Base-by-base conservation (phyloP, 2,797 vertebrate genomes). In the Perodicticus potto region DNA sequence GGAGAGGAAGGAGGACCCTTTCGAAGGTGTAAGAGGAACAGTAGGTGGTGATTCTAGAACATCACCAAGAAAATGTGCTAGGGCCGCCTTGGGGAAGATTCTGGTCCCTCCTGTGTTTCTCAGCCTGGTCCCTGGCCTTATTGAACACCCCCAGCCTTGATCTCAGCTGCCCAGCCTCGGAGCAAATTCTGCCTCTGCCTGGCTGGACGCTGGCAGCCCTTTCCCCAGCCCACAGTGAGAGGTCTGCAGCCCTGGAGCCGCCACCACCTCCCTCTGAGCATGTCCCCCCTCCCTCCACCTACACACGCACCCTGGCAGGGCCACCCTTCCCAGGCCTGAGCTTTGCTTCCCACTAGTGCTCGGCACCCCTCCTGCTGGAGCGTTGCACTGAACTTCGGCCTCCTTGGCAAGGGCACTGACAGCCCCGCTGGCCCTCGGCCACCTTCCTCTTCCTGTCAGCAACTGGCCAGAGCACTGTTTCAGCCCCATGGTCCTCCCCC, bases 371-470 rank as follows among this genome's bases (percentile, higher is more conserved):
- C 80, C 80, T 5, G 0, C 91, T 96, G 93, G 92, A 96, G 13
- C 45, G 0, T 49, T 84, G 88, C 95, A 95, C 55, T 97, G 93
- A 97, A 97, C 96, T 96, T 97, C 61, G 37, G 86, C 95, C 94
- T 93, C 81, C 81, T 96, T 97, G 97, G 96, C 96, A 94, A 95
- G 55, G 89, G 14, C 61, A 73, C 43, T 69, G 78, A 87, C 65
- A 34, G 59, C 55, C 83, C 8, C 0, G 34, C 86, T 96, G 96
- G 96, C 91, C 70, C 32, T 69, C 34, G 34, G 96, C 94, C 97
- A 97, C 86, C 89, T 78, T 96, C 94, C 95, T 93, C 93, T 96
- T 95, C 95, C 91, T 93, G 89, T 87, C 72, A 23, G 82, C 74
- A 88, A 85, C 83, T 2, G 29, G 93, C 81, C 69, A 85, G 72